A percentile compares a stretch with the other conserved stretches of the same genome.
phyloP scores from a whole-genome alignment of 2,113 vertebrate species.

The Nettapus auritus region DNA sequence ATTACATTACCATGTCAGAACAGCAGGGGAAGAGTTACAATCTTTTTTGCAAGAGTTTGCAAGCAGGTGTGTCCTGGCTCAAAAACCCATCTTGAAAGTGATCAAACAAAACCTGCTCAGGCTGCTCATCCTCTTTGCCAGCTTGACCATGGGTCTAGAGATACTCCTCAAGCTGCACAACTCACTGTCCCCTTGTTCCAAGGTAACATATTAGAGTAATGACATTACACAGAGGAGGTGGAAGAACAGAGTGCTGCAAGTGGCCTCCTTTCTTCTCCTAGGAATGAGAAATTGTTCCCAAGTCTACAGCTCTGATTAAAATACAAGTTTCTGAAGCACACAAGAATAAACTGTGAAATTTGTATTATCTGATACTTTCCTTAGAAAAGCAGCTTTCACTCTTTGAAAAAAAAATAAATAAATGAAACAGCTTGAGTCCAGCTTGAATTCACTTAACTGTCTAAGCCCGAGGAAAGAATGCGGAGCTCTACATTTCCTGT shows the following conservation, averaged over 20 bases:
- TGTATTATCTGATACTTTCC: background rate
- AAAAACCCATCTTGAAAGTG: background rate
- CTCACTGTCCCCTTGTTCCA: background rate
- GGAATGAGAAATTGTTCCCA: background rate
- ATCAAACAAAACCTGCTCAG: background rate
- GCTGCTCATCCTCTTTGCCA: background rate
- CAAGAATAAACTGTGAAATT: background rate
- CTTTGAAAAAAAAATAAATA: background rate
- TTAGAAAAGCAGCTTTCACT: background rate
- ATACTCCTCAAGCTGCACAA: background rate
- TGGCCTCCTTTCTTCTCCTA: background rate
- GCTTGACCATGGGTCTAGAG: background rate
- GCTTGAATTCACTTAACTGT: background rate
- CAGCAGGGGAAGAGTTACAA: background rate
- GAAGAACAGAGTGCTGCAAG: background rate
- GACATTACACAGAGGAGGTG: background rate
- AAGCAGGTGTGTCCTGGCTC: background rate
- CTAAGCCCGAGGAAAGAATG: background rate
- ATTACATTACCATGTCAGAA: background rate
- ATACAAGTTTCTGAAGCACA: background rate
- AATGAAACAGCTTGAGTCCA: background rate
- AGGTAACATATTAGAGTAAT: background rate
- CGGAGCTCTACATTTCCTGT: background rate
- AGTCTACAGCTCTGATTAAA: constrained; percentile 26
- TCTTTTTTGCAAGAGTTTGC: background rate